Percentiles rank a stretch among this genome's conserved stretches.
These are phyloP conservation scores for Caradrina clavipalpis DNA, from an alignment of 2,888 invertebrate genomes.

Conservation along the genomic window DNA sequence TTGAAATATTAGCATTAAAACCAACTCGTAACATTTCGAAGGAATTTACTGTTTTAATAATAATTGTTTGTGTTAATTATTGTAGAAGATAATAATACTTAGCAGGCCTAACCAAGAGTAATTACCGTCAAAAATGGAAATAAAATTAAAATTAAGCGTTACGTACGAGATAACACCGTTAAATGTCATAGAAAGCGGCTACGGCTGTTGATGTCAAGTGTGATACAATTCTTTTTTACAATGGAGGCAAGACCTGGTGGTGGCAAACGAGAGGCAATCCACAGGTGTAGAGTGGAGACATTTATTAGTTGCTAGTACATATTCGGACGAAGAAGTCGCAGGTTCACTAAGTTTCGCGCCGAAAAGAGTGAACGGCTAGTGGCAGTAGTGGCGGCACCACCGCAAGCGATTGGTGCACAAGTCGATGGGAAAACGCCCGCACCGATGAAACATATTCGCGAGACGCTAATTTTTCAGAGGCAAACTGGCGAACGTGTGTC, in stretches of 20 bases:
- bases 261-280: conserved; percentile 53
- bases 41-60: background rate
- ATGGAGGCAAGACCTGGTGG: conserved; percentile 36
- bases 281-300: conserved; percentile 56
- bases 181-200: conserved; percentile 57
- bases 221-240: conserved; percentile 35
- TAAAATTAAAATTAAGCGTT: conserved; percentile 28
- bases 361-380: conserved; percentile 46
- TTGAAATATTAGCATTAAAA: background rate
- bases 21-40: background rate
- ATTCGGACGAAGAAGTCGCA: conserved; percentile 65
- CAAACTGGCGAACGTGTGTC: conserved; percentile 83
- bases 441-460: conserved; percentile 86
- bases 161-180: conserved; percentile 31
- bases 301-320: conserved; percentile 68
- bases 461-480: conserved; percentile 89
- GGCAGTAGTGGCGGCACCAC: conserved; percentile 57
- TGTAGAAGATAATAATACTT: conserved; percentile 5
- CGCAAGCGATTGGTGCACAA: conserved; percentile 81
- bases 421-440: conserved; percentile 85
- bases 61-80: conserved; percentile 15
- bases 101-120: conserved; percentile 1
- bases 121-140: conserved; percentile 29
- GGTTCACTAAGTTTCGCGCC: conserved; percentile 56
- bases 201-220: conserved; percentile 18